These are phyloP conservation scores for Apis mellifera DNA, from an alignment of 1,140 invertebrate genomes.

Conservation along the genomic window DNA sequence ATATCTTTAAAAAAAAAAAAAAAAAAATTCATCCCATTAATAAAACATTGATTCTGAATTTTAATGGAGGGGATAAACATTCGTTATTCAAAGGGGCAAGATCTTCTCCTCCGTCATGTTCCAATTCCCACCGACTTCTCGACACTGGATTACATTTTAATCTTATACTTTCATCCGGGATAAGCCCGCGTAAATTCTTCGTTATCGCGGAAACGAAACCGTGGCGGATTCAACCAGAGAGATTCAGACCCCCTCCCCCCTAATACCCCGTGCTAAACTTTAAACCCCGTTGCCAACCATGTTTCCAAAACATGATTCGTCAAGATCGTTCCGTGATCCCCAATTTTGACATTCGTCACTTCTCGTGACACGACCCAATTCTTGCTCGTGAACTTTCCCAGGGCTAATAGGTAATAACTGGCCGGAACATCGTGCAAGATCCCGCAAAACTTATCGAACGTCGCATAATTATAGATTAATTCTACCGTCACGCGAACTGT, in stretches of 20 bases:
- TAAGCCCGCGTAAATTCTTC: slow-evolving; percentile 40
- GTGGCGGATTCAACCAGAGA: slow-evolving; percentile 32
- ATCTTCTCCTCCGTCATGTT: slow-evolving; percentile 1
- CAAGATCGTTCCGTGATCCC: slow-evolving; percentile 20
- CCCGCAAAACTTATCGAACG: slow-evolving; percentile 12
- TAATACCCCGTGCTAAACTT: neutral
- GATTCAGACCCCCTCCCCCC: slow-evolving; percentile 1
- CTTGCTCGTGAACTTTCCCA: neutral
- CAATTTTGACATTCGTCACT: slow-evolving; percentile 18
- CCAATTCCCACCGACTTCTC: slow-evolving; percentile 16
- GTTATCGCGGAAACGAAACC: slow-evolving; percentile 23
- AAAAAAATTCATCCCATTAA: no score
- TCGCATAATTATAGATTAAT: slow-evolving; percentile 27
- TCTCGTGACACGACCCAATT: slow-evolving; percentile 9
- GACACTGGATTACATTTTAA: slow-evolving; percentile 50
- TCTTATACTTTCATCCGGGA: slow-evolving; percentile 30
- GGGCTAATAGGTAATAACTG: neutral
- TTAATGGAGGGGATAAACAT: neutral
- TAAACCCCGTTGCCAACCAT: no score
- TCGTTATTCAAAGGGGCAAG: neutral
- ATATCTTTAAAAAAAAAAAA: no score
- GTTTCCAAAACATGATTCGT: slow-evolving; percentile 26
- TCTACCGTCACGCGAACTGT: neutral
- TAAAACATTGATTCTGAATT: neutral
- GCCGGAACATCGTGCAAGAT: neutral